A percentile compares a stretch with the other conserved stretches of the same genome.
These are phyloP conservation scores for Plecotus auritus DNA, from an alignment of 2,113 vertebrate species.

Conservation along the genomic window DNA sequence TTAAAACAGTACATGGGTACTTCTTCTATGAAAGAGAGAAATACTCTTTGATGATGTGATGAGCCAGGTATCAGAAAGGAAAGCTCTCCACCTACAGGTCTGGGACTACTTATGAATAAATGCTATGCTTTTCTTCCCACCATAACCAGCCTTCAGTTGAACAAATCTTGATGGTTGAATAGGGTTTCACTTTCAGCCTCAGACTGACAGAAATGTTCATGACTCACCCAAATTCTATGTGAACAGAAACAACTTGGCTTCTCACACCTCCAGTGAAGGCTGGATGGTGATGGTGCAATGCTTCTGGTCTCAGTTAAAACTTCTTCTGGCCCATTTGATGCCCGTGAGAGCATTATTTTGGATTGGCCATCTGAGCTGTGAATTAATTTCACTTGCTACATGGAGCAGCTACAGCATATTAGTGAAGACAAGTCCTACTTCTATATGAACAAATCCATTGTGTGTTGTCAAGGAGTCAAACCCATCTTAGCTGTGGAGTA, in stretches of 20 bases:
- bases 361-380: not conserved
- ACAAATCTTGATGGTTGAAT: slow-evolving; percentile 35
- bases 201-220: slow-evolving; percentile 43
- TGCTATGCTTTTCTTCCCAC: slow-evolving; percentile 34
- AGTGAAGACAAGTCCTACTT: not conserved
- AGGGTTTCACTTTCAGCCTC: slow-evolving; percentile 72
- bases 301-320: not conserved
- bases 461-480: not conserved
- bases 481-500: not conserved
- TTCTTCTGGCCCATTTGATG: not conserved
- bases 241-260: slow-evolving; percentile 61
- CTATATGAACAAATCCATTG: not conserved
- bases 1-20: not conserved
- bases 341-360: not conserved
- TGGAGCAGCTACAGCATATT: not conserved
- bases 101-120: slow-evolving; percentile 33
- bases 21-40: not conserved
- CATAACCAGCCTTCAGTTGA: not conserved
- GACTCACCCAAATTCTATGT: slow-evolving; percentile 59
- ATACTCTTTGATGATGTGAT: not conserved
- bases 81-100: slow-evolving; percentile 38
- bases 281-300: not conserved
- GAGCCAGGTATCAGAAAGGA: slow-evolving; percentile 9
- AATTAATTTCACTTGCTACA: not conserved
- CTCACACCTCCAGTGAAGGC: slow-evolving; percentile 56